Evolutionary conservation across 2,113 vertebrate genomes (phyloP).

Genomic region (Callipepla squamata): DNA sequence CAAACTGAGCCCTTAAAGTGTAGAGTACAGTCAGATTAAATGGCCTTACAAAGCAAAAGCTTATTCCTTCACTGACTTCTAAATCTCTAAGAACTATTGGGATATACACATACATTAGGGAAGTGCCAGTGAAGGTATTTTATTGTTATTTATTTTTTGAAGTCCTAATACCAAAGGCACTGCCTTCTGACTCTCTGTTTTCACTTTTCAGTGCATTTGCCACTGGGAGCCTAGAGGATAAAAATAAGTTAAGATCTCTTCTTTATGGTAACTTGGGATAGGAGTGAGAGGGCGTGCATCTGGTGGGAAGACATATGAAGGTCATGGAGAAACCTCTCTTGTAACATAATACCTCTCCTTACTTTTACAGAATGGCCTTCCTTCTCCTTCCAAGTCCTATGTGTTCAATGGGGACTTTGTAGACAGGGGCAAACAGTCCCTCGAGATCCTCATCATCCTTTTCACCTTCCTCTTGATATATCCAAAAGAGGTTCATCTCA

Average conservation of each 20-base stretch:
- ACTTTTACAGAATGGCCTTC: constrained; percentile 87
- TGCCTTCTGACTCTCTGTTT: background rate
- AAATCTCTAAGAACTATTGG: background rate
- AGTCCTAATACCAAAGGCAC: background rate
- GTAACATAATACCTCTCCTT: background rate
- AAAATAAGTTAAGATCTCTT: background rate
- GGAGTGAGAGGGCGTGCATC: background rate
- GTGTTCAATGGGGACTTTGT: constrained; percentile 96
- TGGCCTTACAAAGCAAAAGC: background rate
- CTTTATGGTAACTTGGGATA: no score
- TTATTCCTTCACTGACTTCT: background rate
- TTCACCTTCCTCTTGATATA: constrained; percentile 92
- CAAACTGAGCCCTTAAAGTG: rapidly evolving
- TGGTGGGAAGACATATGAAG: rapidly evolving
- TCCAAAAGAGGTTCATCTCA: constrained; percentile 90
- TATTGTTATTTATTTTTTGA: background rate
- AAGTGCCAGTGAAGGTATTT: background rate
- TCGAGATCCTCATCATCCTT: constrained; percentile 90
- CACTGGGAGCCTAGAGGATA: background rate
- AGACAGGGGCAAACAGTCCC: constrained; percentile 90
- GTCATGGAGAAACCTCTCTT: background rate
- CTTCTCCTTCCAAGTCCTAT: constrained; percentile 87
- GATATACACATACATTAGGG: rapidly evolving
- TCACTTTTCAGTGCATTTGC: background rate
- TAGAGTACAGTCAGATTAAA: background rate